Percentiles rank a stretch among this genome's conserved stretches.
These are phyloP conservation scores for Vannuccia rotundouncinata DNA, from an alignment of 2,888 invertebrate genomes.

Conservation along the genomic window DNA sequence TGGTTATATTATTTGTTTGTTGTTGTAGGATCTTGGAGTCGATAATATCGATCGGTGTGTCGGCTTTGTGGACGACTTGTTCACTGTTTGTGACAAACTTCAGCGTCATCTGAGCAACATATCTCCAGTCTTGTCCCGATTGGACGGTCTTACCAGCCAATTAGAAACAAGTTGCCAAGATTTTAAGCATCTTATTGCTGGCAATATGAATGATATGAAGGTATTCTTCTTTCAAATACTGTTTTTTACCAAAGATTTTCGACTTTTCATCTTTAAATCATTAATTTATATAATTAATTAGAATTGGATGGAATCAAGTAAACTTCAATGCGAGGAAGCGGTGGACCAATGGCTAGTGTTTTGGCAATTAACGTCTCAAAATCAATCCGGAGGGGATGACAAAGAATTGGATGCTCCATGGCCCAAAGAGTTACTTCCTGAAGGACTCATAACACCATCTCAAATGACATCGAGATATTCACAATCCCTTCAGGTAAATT, in stretches of 20 bases:
- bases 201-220: background rate
- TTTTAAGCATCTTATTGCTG: background rate
- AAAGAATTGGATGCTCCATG: background rate
- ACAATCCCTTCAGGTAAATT: background rate
- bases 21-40: background rate
- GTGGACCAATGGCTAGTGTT: background rate
- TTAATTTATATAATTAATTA: too few species aligned
- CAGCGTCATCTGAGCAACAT: background rate
- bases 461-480: background rate
- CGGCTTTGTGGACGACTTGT: constrained; percentile 18
- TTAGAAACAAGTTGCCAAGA: background rate
- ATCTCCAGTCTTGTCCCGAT: background rate
- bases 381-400: background rate
- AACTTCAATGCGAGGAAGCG: background rate
- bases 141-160: background rate
- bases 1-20: background rate
- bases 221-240: too few species aligned
- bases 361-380: background rate
- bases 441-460: background rate
- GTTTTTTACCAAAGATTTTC: too few species aligned
- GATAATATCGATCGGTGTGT: constrained; percentile 31
- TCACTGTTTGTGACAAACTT: background rate
- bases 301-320: background rate
- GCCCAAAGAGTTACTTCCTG: background rate
- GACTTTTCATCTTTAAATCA: too few species aligned